These are phyloP conservation scores for Tetraodon nigroviridis DNA, from an alignment of 2,113 vertebrate genomes.

Conservation along the genomic window DNA sequence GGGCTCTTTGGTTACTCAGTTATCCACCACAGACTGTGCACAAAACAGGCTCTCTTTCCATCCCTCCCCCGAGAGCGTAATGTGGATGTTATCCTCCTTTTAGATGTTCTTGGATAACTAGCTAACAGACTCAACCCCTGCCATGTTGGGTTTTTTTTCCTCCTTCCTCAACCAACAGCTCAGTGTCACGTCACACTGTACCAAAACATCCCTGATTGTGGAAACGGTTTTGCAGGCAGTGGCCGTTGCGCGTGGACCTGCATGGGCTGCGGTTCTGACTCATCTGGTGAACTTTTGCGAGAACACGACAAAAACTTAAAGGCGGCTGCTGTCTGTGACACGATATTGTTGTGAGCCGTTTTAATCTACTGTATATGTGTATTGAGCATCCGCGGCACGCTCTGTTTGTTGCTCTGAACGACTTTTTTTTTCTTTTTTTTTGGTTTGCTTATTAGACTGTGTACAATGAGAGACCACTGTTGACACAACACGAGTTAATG, in stretches of 20 bases:
- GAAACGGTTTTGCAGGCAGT: constrained; percentile 36
- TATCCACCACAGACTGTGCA: constrained; percentile 15
- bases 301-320: constrained; percentile 19
- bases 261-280: constrained; percentile 43
- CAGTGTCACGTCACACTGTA: constrained; percentile 7
- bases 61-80: constrained; percentile 13
- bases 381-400: constrained; percentile 44
- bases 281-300: constrained; percentile 39
- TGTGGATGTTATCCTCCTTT: constrained; percentile 35
- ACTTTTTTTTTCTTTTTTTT: constrained; percentile 32
- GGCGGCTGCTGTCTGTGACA: constrained; percentile 18
- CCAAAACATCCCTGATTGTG: not conserved
- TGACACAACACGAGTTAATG: constrained; percentile 71
- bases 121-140: constrained; percentile 33
- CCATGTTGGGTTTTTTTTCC: constrained; percentile 29
- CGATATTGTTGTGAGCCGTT: constrained; percentile 40
- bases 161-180: constrained; percentile 14
- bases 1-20: constrained; percentile 3
- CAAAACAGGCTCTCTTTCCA: constrained; percentile 23
- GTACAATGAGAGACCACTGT: constrained; percentile 62
- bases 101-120: constrained; percentile 47
- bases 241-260: constrained; percentile 46
- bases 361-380: not conserved
- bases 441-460: constrained; percentile 64
- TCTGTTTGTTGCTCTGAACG: constrained; percentile 60